These are phyloP conservation scores for Casuarius casuarius DNA, from an alignment of 2,113 vertebrate genomes.

Conservation along the genomic window DNA sequence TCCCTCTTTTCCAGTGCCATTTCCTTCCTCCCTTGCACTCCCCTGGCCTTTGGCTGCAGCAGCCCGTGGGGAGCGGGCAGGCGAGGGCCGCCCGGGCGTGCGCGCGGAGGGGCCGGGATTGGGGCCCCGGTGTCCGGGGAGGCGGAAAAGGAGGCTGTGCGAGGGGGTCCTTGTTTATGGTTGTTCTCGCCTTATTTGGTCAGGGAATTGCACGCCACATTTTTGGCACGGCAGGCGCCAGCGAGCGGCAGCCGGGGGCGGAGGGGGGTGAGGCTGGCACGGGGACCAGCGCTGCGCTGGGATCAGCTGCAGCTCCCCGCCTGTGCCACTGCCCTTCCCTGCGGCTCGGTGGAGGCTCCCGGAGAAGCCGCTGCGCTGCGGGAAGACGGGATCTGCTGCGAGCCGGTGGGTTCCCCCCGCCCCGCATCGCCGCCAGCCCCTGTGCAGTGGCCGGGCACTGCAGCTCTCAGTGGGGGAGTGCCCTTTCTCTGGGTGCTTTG, in stretches of 20 bases:
- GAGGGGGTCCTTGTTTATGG: constrained; percentile 54
- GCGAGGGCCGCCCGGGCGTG: not conserved
- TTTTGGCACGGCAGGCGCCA: constrained; percentile 60
- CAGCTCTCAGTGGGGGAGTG: not conserved
- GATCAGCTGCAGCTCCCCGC: constrained; percentile 10
- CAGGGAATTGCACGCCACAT: constrained; percentile 65
- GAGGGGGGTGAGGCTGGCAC: constrained; percentile 55
- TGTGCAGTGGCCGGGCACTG: not conserved
- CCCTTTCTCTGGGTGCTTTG: not conserved
- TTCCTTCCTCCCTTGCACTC: not conserved
- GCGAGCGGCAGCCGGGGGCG: not conserved
- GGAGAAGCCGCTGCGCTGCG: not conserved
- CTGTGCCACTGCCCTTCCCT: not conserved
- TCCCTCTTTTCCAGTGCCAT: not conserved
- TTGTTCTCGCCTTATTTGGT: constrained; percentile 67
- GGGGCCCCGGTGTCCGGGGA: not conserved
- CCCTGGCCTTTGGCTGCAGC: not conserved
- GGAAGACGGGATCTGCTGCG: not conserved
- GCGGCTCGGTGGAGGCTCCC: not conserved
- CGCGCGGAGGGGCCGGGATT: not conserved
- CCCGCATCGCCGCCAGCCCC: not conserved
- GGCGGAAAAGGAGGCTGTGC: not conserved
- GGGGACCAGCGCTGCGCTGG: not conserved
- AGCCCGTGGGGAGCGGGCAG: not conserved
- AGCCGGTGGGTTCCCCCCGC: not conserved